Percentiles rank a stretch among this genome's conserved stretches.
These are phyloP conservation scores for Rhizomys pruinosus DNA, from an alignment of 2,113 vertebrate genomes.

Conservation along the genomic window DNA sequence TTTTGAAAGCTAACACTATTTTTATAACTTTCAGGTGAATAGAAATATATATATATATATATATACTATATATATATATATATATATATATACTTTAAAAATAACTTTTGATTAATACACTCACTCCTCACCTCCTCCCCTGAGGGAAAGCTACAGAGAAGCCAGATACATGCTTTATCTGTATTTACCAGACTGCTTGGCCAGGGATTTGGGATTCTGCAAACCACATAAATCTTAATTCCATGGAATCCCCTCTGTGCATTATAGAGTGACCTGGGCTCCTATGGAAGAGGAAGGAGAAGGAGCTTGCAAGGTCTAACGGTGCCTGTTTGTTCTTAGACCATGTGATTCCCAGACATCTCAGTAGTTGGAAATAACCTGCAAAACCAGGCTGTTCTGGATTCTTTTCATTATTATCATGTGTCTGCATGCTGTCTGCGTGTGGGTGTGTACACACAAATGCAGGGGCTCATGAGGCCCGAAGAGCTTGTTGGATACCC, in stretches of 20 bases:
- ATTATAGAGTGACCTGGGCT: not conserved
- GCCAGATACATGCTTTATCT: conserved; percentile 29
- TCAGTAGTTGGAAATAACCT: conserved; percentile 8
- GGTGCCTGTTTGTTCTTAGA: not conserved
- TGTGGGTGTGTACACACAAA: too few relatives aligned
- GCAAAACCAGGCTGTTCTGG: not conserved
- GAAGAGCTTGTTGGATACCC: too few relatives aligned
- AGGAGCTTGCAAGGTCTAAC: not conserved
- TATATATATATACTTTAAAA: not conserved
- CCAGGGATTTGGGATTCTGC: conserved; percentile 24
- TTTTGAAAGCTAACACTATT: not conserved
- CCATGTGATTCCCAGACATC: not conserved
- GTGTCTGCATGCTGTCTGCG: too few relatives aligned
- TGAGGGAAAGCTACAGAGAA: conserved; percentile 45
- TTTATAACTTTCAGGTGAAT: conserved; percentile 23
- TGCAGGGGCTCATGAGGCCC: too few relatives aligned
- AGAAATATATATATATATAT: not conserved
- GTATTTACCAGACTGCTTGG: conserved; percentile 38
- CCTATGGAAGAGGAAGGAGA: not conserved
- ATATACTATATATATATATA: not conserved
- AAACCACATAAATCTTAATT: conserved; percentile 57
- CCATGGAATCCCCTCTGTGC: not conserved
- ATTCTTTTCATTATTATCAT: too few relatives aligned
- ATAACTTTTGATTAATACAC: conserved; percentile 19
- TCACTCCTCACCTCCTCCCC: not conserved